Conservation (phyloP, 2,113 vertebrate genomes). For the Clarias batrachus region DNA sequence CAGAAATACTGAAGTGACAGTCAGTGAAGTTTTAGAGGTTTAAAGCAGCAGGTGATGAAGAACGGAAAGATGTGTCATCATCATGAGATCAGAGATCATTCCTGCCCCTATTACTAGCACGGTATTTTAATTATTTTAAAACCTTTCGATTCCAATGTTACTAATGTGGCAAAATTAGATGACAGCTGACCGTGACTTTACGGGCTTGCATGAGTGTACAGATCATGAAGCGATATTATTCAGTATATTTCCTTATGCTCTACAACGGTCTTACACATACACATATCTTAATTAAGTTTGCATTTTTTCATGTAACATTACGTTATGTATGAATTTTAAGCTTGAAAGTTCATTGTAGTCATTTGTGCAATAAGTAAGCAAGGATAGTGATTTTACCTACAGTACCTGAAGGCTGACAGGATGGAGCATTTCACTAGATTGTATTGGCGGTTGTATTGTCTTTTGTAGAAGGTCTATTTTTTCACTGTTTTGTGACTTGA, state of each 20-base stretch:
- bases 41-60: not conserved
- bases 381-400: not conserved
- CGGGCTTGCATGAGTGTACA: not conserved
- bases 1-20: not conserved
- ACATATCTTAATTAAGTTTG: not conserved
- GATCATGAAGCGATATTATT: not conserved
- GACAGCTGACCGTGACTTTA: not conserved
- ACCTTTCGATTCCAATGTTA: not conserved
- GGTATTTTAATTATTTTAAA: not conserved
- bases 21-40: not conserved
- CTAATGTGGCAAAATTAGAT: not conserved
- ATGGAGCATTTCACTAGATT: not conserved
- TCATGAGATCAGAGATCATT: not conserved
- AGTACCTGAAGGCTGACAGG: not conserved
- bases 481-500: conserved; percentile 7
- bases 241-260: not conserved
- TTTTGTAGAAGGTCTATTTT: conserved; percentile 18
- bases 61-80: not conserved
- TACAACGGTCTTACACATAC: no score
- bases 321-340: not conserved
- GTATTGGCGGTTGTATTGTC: not conserved
- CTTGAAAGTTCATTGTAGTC: not conserved
- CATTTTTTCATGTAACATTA: not conserved
- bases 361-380: not conserved
- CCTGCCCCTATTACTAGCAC: not conserved